Base-by-base conservation (phyloP, 2,797 vertebrate species). In the Hydrolagus colliei region DNA sequence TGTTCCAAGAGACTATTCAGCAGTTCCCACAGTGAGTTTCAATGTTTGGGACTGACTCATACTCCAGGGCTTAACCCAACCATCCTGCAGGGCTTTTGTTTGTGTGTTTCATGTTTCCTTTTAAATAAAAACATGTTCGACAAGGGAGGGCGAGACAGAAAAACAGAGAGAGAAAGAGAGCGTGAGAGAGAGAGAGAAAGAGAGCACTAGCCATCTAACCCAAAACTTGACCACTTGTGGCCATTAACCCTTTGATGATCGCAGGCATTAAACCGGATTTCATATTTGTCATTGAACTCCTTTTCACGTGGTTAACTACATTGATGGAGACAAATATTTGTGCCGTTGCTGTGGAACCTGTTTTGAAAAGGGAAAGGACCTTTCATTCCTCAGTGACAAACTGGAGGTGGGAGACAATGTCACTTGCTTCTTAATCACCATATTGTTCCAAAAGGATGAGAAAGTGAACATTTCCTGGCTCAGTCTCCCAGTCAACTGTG, bases 1-100 rank as follows among this genome's bases (percentile, higher is more conserved):
- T 95, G 89, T 90, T 91, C 92, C 90, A 94, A 93, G 93, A 95
- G 92, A 93, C 94, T 91, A 91, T 92, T 93, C 90, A 92, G 92
- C 90, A 86, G 93, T 96, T 97, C 95, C 95, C 95, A 96, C 95
- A 96, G 93, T 93, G 92, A 91, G 90, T 92, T 95, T 94, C 92
- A 94, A 90, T 61, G n/a, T 77, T 67, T 10, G 71, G 91, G 92
- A 91, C 93, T 95, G 92, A 96, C 94, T 95, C 95, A 95, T 93
- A 92, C 89, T 92, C 91, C 91, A 84, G 65, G 10, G 63, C 20
- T 71, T 84, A 84, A 84, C 71, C 68, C 62, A 82, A 82, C 79
- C 35, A 82, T 82, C 68, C 79, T 84, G 79, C 65, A 84, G 67
- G 63, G 67, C 67, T 84, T 84, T 84, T 84, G 79, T 84, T 63